phyloP scores from a whole-genome alignment of 2,888 invertebrate species.

The Polymixis flavicincta region DNA sequence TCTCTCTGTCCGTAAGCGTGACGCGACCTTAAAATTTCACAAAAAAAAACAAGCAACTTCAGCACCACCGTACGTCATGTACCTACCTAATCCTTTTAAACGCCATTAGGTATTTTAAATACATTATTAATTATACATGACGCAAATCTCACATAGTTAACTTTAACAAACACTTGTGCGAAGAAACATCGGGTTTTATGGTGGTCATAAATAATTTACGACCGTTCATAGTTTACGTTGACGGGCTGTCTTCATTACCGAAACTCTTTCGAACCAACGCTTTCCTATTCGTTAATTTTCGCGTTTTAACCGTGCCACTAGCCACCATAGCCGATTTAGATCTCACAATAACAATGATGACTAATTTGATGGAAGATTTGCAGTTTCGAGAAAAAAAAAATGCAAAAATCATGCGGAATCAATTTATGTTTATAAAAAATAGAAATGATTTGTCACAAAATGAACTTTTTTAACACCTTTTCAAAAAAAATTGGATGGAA shows the following conservation, averaged over 20 bases:
- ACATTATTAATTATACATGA: slow-evolving; percentile 61
- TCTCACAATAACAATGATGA: neutral
- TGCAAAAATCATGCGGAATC: neutral
- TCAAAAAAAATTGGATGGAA: too few species aligned
- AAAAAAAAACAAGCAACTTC: neutral
- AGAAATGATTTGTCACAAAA: neutral
- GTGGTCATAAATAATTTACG: slow-evolving; percentile 78
- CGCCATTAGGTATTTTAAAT: slow-evolving; percentile 31
- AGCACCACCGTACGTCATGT: neutral
- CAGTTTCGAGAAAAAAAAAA: neutral
- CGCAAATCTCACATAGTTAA: slow-evolving; percentile 70
- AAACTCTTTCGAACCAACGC: slow-evolving; percentile 40
- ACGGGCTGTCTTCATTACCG: slow-evolving; percentile 68
- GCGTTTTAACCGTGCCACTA: neutral
- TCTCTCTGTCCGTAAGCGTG: neutral
- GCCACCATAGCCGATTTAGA: neutral
- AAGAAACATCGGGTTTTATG: slow-evolving; percentile 73
- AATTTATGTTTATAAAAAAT: neutral
- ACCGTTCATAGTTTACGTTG: slow-evolving; percentile 70
- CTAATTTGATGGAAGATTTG: neutral
- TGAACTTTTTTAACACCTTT: neutral
- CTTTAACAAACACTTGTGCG: slow-evolving; percentile 73
- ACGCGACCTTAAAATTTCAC: neutral
- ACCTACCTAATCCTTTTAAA: slow-evolving; percentile 13
- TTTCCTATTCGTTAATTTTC: slow-evolving; percentile 30